These are phyloP conservation scores for Propithecus perrieri DNA, from an alignment of 2,797 vertebrate species.

Conservation along the genomic window DNA sequence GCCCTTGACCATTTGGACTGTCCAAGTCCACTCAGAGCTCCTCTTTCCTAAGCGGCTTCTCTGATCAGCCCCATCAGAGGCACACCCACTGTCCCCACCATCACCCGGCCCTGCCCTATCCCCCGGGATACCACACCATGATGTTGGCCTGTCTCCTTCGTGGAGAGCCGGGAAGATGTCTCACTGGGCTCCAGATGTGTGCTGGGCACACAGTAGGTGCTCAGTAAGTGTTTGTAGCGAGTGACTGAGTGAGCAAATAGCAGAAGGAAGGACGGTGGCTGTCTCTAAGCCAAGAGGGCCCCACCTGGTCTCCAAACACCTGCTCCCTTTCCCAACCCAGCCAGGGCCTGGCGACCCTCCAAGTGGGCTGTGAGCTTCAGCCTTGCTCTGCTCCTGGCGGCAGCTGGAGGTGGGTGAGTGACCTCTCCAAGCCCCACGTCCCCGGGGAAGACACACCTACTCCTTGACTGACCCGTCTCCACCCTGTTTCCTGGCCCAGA, in stretches of 20 bases:
- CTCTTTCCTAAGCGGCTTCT: background rate
- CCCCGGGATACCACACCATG: background rate
- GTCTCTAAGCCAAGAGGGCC: background rate
- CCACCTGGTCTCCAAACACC: background rate
- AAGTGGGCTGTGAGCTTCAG: background rate
- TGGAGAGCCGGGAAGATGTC: background rate
- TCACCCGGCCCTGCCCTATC: background rate
- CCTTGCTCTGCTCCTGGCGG: background rate
- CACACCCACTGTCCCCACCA: background rate
- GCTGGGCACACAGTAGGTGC: background rate
- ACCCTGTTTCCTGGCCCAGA: conserved; percentile 44
- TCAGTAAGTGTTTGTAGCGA: background rate
- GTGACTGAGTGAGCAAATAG: background rate
- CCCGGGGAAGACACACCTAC: background rate
- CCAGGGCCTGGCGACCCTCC: fast-evolving
- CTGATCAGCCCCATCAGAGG: background rate
- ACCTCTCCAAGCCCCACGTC: background rate
- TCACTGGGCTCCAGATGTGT: background rate
- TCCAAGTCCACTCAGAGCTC: background rate
- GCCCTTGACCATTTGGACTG: background rate
- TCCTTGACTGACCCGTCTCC: background rate
- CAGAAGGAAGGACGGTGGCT: background rate
- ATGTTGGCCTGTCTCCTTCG: background rate
- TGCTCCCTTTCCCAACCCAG: background rate
- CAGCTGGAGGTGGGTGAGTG: conserved; percentile 62